phyloP scores from a whole-genome alignment of 2,888 invertebrate species.

The Sminthurinus aureus region DNA sequence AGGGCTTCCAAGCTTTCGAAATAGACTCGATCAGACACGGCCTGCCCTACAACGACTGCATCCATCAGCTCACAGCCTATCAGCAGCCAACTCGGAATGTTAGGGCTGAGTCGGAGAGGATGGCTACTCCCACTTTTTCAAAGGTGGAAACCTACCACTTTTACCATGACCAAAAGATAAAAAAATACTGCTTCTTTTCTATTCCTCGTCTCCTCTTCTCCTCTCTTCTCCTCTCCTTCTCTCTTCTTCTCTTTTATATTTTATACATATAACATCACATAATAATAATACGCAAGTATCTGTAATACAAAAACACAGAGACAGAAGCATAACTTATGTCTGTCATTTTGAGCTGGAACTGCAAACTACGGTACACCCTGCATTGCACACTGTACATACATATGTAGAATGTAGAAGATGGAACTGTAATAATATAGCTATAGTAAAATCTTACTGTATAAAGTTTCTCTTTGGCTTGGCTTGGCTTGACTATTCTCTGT shows the following conservation, averaged over 20 bases:
- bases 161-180: slow-evolving; percentile 42
- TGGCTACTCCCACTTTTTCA: slow-evolving; percentile 31
- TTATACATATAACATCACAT: no score
- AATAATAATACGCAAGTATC: no score
- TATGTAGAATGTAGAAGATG: no score
- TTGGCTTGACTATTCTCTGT: no score
- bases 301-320: no score
- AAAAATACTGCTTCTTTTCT: slow-evolving; percentile 43
- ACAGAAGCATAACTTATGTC: no score
- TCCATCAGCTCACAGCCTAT: slow-evolving; percentile 9
- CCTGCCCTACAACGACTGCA: not conserved
- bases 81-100: slow-evolving; percentile 23
- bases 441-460: no score
- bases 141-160: slow-evolving; percentile 47
- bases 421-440: no score
- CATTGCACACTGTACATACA: no score
- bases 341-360: no score
- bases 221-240: not conserved
- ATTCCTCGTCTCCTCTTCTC: slow-evolving; percentile 39
- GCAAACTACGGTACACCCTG: no score
- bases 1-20: not conserved
- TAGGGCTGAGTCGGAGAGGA: slow-evolving; percentile 36
- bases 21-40: not conserved
- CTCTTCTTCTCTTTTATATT: not conserved
- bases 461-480: no score